phyloP scores from a whole-genome alignment of 2,888 invertebrate species.

The Leucophora obtusa region DNA sequence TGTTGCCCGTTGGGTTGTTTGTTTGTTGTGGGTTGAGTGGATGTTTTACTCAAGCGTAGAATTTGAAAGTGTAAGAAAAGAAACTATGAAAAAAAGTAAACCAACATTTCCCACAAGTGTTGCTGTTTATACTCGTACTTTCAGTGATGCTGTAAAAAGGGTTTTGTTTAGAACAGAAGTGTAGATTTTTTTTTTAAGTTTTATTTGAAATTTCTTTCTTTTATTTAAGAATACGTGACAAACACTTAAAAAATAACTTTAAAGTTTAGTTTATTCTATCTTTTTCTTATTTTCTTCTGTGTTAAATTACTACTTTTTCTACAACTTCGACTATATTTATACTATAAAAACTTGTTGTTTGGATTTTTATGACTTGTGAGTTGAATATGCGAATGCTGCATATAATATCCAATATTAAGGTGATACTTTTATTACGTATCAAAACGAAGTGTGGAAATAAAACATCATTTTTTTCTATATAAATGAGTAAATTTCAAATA shows the following conservation, averaged over 20 bases:
- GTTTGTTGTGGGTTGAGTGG: constrained; percentile 7
- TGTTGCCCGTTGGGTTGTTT: not conserved
- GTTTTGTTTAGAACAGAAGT: not conserved
- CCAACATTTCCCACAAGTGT: constrained; percentile 36
- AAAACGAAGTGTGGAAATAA: no score
- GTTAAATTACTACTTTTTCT: constrained; percentile 34
- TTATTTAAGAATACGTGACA: constrained; percentile 52
- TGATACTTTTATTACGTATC: no score
- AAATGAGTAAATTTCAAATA: no score
- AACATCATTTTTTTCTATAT: no score
- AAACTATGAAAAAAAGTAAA: constrained; percentile 1
- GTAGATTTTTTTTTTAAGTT: not conserved
- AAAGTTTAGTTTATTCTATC: constrained; percentile 17
- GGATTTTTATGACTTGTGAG: constrained; percentile 5
- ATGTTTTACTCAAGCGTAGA: not conserved
- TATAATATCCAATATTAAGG: not conserved
- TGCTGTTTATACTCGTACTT: constrained; percentile 12
- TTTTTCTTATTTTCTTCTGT: not conserved
- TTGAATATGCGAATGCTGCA: not conserved
- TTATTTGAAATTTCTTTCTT: constrained; percentile 22
- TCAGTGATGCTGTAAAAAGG: not conserved
- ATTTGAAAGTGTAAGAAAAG: not conserved
- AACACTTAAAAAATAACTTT: constrained; percentile 29
- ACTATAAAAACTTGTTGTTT: constrained; percentile 4
- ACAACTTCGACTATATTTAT: constrained; percentile 1